Percentiles rank a stretch among this genome's conserved stretches.
Conservation (phyloP, 2,797 vertebrate genomes). For the Sphenopsis melanotis region DNA sequence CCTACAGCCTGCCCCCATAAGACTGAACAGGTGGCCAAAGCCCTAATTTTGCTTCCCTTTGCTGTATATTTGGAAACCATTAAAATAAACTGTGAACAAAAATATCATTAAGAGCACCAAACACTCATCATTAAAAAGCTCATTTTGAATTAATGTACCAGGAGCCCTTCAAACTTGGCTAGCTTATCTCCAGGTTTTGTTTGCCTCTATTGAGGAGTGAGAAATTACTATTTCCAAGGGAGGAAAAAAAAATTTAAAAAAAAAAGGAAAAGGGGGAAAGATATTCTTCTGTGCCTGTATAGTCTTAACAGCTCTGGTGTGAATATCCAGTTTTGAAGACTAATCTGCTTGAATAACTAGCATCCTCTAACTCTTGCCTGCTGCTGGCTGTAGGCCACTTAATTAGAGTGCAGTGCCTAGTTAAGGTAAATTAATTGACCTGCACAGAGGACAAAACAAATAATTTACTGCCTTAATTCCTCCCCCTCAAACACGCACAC, state of each 20-base stretch:
- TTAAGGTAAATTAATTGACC: neutral
- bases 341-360: neutral
- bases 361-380: neutral
- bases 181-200: neutral
- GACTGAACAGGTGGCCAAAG: neutral
- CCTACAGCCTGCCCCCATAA: neutral
- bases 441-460: neutral
- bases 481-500: neutral
- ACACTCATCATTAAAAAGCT: neutral
- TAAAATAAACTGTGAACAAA: neutral
- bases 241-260: too few species aligned
- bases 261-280: fast-evolving
- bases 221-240: neutral
- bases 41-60: neutral
- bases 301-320: neutral
- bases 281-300: neutral
- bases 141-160: neutral
- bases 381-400: neutral
- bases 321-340: neutral
- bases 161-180: neutral
- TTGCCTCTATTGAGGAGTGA: neutral
- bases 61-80: neutral
- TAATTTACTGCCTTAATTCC: neutral
- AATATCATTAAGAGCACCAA: neutral
- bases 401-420: neutral